Conservation (phyloP, 2,797 vertebrate species). For the Sebastes oblongus region DNA sequence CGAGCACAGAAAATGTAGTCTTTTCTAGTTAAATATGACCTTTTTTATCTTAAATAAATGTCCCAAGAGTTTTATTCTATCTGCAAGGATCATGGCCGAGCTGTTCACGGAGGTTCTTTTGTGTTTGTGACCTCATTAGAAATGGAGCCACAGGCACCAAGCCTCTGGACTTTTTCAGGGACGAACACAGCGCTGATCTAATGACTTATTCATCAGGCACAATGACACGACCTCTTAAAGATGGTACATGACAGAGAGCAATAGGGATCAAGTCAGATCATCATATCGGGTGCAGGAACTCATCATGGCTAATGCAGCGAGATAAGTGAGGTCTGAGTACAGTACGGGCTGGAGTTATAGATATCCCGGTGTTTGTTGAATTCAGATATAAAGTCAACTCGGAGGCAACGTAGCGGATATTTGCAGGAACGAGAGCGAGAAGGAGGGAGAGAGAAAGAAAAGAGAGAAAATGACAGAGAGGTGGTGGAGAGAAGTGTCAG, state of each 20-base stretch:
- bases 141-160: slow-evolving; percentile 26
- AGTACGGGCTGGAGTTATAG: not conserved
- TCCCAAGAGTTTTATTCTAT: not conserved
- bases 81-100: not conserved
- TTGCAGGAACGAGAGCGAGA: not conserved
- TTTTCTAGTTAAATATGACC: not conserved
- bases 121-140: slow-evolving; percentile 54
- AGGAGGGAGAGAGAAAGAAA: not conserved
- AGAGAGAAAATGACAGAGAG: slow-evolving; percentile 48
- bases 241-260: slow-evolving; percentile 40
- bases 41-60: not conserved
- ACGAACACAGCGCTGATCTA: slow-evolving; percentile 16
- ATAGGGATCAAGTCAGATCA: slow-evolving; percentile 33
- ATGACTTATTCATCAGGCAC: slow-evolving; percentile 60
- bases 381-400: not conserved
- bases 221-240: slow-evolving; percentile 40
- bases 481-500: slow-evolving; percentile 56
- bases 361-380: not conserved
- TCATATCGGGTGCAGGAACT: slow-evolving; percentile 33
- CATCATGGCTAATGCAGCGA: not conserved
- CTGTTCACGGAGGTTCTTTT: slow-evolving; percentile 10
- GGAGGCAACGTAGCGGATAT: not conserved
- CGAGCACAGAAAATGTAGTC: accelerated
- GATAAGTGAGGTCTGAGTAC: slow-evolving; percentile 9
- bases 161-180: slow-evolving; percentile 36